These are phyloP conservation scores for Sphaeridia pumilis DNA, from an alignment of 2,888 invertebrate genomes.

Conservation along the genomic window DNA sequence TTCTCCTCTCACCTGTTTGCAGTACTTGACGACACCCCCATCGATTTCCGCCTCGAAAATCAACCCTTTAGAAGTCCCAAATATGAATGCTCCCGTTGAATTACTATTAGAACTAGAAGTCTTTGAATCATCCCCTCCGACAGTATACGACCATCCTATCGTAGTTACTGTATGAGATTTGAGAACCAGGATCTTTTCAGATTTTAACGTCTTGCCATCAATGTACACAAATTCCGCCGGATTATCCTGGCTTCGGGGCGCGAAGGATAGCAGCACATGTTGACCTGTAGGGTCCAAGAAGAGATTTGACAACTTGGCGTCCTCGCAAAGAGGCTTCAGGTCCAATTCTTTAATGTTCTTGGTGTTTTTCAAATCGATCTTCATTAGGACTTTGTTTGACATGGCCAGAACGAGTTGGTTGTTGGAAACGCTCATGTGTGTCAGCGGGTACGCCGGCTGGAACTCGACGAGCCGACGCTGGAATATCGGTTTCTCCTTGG, in stretches of 20 bases:
- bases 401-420: conserved; percentile 73
- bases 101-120: conserved; percentile 40
- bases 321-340: conserved; percentile 49
- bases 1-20: conserved; percentile 58
- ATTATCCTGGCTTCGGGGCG: conserved; percentile 47
- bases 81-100: conserved; percentile 68
- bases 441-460: conserved; percentile 63
- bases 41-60: conserved; percentile 82
- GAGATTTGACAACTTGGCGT: conserved; percentile 52
- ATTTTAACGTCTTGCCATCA: conserved; percentile 57
- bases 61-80: conserved; percentile 80
- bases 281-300: conserved; percentile 78
- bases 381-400: conserved; percentile 65
- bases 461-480: conserved; percentile 70
- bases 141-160: conserved; percentile 67
- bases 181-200: conserved; percentile 41
- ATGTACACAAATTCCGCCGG: conserved; percentile 67
- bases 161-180: conserved; percentile 72
- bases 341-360: conserved; percentile 44
- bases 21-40: conserved; percentile 67
- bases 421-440: conserved; percentile 67
- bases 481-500: conserved; percentile 68
- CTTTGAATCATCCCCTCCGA: conserved; percentile 5
- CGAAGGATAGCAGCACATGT: conserved; percentile 66
- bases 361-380: conserved; percentile 68